These are phyloP conservation scores for Marmota monax DNA, from an alignment of 2,113 vertebrate species.

Conservation along the genomic window DNA sequence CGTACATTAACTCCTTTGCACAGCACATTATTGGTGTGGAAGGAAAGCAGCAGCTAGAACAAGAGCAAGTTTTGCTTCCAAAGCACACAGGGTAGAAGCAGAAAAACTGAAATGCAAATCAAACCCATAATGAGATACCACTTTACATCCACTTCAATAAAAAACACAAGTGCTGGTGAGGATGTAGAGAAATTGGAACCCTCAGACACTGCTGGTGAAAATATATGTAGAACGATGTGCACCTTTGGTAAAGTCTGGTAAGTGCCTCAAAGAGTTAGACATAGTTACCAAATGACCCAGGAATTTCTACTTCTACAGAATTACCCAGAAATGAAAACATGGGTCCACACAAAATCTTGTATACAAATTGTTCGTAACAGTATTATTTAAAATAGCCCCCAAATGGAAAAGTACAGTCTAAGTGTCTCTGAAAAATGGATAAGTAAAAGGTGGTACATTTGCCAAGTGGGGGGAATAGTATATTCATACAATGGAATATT, in stretches of 20 bases:
- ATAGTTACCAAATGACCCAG: neutral
- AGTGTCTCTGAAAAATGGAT: neutral
- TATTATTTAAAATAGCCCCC: neutral
- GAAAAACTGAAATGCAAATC: neutral
- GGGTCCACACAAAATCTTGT: neutral
- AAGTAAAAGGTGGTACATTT: neutral
- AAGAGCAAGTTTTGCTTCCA: neutral
- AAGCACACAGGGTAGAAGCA: neutral
- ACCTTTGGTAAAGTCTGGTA: neutral
- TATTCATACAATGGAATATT: neutral
- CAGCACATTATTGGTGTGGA: neutral
- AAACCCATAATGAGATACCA: no score
- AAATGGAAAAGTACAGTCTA: neutral
- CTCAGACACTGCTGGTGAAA: neutral
- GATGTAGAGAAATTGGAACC: neutral
- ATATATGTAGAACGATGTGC: neutral
- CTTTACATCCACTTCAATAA: no score
- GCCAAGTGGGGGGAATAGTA: neutral
- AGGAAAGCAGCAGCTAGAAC: neutral
- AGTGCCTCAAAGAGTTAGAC: neutral
- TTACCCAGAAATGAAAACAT: neutral
- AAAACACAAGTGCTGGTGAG: neutral
- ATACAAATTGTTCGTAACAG: neutral
- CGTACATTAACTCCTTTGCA: neutral
- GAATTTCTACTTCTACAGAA: neutral